Evolutionary conservation across 2,888 invertebrate genomes (phyloP).

Genomic region (Sinelater perroti): DNA sequence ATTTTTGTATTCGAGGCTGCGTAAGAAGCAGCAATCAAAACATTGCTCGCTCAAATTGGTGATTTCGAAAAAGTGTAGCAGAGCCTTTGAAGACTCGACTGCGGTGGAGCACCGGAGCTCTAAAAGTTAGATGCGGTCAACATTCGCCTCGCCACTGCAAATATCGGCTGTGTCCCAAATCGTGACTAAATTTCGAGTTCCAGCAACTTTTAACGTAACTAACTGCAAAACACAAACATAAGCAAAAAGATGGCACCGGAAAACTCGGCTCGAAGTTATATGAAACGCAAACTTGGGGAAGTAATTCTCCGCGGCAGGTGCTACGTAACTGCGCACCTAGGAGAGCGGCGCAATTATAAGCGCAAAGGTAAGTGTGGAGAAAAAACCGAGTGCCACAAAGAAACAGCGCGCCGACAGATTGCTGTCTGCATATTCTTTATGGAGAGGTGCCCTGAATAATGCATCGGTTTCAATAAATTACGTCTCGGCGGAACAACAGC

Average conservation of each 20-base stretch:
- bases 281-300: slow-evolving; percentile 3
- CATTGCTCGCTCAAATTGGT: neutral
- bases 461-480: slow-evolving; percentile 19
- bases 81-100: too few species aligned
- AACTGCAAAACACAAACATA: slow-evolving; percentile 8
- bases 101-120: too few species aligned
- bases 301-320: slow-evolving; percentile 3
- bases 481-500: slow-evolving; percentile 2
- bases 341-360: slow-evolving; percentile 4
- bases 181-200: slow-evolving; percentile 4
- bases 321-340: neutral
- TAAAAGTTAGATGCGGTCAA: neutral
- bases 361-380: neutral
- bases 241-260: slow-evolving; percentile 6
- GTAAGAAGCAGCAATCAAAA: neutral
- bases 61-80: too few species aligned
- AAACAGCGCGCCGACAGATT: neutral
- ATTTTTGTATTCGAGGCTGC: neutral
- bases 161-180: neutral
- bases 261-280: slow-evolving; percentile 3
- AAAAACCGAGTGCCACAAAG: slow-evolving; percentile 4
- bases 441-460: slow-evolving; percentile 11
- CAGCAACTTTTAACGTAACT: slow-evolving; percentile 5
- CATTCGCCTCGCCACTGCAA: too few species aligned
- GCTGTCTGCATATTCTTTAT: slow-evolving; percentile 6